Conservation (phyloP, 2,888 invertebrate genomes). For the Chloromyia formosa region DNA sequence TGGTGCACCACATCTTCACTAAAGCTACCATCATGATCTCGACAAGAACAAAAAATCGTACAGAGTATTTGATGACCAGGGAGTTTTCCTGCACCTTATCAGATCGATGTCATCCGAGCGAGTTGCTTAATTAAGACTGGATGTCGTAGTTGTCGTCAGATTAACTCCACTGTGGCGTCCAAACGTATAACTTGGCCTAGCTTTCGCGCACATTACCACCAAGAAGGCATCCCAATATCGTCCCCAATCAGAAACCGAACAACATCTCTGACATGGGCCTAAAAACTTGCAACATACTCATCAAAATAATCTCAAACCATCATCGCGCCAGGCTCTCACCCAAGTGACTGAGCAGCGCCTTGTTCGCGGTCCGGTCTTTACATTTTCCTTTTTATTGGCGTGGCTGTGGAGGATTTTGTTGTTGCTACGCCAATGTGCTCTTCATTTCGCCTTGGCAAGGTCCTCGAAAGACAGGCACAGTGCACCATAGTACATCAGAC, state of each 20-base stretch:
- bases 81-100: constrained; percentile 43
- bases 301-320: constrained; percentile 39
- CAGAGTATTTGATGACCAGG: constrained; percentile 29
- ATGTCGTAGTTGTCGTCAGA: constrained; percentile 34
- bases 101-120: constrained; percentile 47
- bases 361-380: not conserved
- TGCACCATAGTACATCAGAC: not conserved
- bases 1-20: constrained; percentile 18
- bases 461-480: constrained; percentile 8
- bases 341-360: constrained; percentile 9
- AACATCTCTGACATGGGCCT: constrained; percentile 28
- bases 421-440: not conserved
- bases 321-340: constrained; percentile 27
- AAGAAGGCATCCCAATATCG: constrained; percentile 27
- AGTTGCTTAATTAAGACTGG: constrained; percentile 50
- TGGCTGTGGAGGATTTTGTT: too few species aligned
- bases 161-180: constrained; percentile 24
- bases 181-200: constrained; percentile 2
- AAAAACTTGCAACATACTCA: constrained; percentile 39
- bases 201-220: constrained; percentile 19
- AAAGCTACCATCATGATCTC: constrained; percentile 12
- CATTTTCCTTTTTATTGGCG: constrained; percentile 7
- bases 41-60: not conserved
- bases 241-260: constrained; percentile 30
- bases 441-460: not conserved